These are phyloP conservation scores for Myotis davidii DNA, from an alignment of 2,113 vertebrate genomes.

Conservation along the genomic window DNA sequence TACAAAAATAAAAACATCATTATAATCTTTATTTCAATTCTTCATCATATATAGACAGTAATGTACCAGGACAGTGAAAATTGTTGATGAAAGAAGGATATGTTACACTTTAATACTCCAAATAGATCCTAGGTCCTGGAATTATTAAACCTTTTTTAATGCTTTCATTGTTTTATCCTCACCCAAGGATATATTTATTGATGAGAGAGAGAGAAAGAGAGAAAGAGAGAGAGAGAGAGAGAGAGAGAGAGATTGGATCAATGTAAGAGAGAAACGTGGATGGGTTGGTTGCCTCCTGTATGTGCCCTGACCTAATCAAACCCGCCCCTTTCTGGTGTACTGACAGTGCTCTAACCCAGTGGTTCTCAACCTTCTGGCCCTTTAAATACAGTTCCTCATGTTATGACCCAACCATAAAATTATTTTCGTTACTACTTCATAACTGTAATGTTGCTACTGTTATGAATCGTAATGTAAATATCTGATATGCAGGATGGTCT, in stretches of 20 bases:
- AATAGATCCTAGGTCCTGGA: background rate
- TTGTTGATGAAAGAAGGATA: background rate
- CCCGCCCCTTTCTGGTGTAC: background rate
- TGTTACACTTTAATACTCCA: background rate
- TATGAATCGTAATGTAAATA: too few species aligned
- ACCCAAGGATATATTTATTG: background rate
- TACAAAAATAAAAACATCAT: background rate
- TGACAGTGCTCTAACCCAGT: background rate
- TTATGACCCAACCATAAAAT: too few species aligned
- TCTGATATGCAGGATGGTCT: too few species aligned
- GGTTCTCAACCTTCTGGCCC: too few species aligned
- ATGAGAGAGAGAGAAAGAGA: background rate
- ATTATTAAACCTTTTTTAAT: background rate
- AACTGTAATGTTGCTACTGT: too few species aligned
- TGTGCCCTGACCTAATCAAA: background rate
- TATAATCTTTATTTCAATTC: background rate
- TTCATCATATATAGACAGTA: background rate
- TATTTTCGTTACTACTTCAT: too few species aligned
- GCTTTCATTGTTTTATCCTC: background rate
- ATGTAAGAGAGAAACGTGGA: background rate
- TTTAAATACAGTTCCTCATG: too few species aligned
- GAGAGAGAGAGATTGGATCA: background rate
- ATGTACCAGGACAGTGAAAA: background rate
- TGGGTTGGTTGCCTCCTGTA: background rate
- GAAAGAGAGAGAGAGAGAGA: too few species aligned